Base-by-base conservation (phyloP, 2,113 vertebrate species). In the Acanthochromis polyacanthus region DNA sequence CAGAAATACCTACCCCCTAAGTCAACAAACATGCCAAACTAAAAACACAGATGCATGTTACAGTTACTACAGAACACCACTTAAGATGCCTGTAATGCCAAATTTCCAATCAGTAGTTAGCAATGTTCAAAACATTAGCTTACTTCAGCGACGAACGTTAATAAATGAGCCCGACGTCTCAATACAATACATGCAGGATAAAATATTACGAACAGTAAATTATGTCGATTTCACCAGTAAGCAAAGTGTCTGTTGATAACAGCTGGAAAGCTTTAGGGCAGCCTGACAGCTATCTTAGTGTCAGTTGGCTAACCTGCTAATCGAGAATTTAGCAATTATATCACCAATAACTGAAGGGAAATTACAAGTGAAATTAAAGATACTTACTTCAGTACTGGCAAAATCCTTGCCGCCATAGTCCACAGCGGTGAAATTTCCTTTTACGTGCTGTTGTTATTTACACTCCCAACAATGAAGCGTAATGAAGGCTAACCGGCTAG, bases 381-480 rank as follows among this genome's bases (percentile, higher is more conserved):
- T 11, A 93, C 95, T 95, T 84, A 96, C 96, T 94, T 95, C 22
- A 94, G 11, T 0, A 94, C 68, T 2, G 95, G 95, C 8, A 94
- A 71, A 22, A 96, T 72, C 72, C 79, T 91, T 38, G 93, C 81
- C 10, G 95, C 94, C 96, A 96, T 96, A 36, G 2, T 86, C 45
- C 59, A 53, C 46, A 53, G 43, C 4, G 16, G 60, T 53, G 9
- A 51, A 5, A 30, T 69, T 48, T 59, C 2, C 56, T 50, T 66
- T 38, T 36, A 25, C 1, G 32, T 32, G 32, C 28, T 50, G 6
- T 51, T 85, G 46, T n/a, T 57, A n/a, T 8, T 43, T 53, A 8
- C 32, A 57, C 16, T 25, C 5, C 5, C 10, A 4, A 80, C 22
- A 74, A 50, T 0, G 22, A n/a, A 9, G n/a, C 28, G 3, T 3